Conservation (phyloP, 2,113 vertebrate species). For the Mus pahari region DNA sequence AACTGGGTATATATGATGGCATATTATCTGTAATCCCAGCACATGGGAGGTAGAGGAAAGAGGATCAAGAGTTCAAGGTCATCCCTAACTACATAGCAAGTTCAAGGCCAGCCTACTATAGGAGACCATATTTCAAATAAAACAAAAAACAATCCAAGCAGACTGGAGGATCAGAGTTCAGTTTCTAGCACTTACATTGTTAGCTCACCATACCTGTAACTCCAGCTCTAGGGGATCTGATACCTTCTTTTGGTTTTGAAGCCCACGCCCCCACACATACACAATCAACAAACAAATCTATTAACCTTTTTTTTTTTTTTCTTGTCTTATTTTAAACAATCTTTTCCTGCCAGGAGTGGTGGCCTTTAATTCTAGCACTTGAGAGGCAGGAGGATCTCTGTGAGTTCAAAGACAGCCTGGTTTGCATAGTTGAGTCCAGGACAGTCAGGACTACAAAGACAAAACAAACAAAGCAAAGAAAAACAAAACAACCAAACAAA, state of each 20-base stretch:
- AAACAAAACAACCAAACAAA: background rate
- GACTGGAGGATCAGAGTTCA: background rate
- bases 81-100: background rate
- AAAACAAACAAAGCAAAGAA: background rate
- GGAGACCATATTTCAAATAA: background rate
- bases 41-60: background rate
- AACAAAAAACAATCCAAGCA: background rate
- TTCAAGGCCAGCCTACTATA: background rate
- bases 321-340: background rate
- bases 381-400: background rate
- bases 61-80: too few relatives aligned
- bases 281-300: background rate
- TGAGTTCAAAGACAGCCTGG: background rate
- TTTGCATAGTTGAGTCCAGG: background rate
- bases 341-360: background rate
- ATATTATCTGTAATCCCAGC: background rate
- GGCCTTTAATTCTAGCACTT: background rate
- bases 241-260: background rate
- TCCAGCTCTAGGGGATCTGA: background rate
- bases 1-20: background rate
- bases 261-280: background rate
- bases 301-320: background rate
- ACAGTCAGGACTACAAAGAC: background rate
- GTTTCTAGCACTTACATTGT: background rate
- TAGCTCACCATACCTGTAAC: background rate